Evolutionary conservation across 1,140 invertebrate genomes (phyloP).

Genomic region (Calephelis nemesis): DNA sequence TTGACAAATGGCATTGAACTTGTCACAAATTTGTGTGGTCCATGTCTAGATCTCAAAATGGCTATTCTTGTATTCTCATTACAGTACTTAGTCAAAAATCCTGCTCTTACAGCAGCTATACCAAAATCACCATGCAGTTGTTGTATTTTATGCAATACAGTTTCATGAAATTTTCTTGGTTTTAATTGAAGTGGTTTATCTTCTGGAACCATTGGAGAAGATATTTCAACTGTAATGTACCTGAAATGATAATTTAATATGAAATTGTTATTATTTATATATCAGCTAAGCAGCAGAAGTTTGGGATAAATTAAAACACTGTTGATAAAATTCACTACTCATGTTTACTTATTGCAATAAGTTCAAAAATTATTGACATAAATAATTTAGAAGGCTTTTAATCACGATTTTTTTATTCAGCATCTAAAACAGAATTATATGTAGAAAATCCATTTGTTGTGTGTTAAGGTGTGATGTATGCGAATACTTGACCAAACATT

Average conservation of each 20-base stretch:
- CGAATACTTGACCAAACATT: too few relatives aligned
- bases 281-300: too few relatives aligned
- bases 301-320: too few relatives aligned
- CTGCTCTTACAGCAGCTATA: slow-evolving; percentile 82
- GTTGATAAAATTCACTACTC: too few relatives aligned
- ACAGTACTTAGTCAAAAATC: slow-evolving; percentile 88
- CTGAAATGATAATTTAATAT: slow-evolving; percentile 63
- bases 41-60: slow-evolving; percentile 84
- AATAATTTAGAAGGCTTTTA: too few relatives aligned
- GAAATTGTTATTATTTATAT: too few relatives aligned
- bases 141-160: slow-evolving; percentile 82
- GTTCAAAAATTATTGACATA: too few relatives aligned
- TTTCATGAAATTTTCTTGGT: slow-evolving; percentile 79
- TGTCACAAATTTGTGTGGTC: slow-evolving; percentile 85
- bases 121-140: slow-evolving; percentile 87
- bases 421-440: too few relatives aligned
- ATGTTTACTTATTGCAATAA: too few relatives aligned
- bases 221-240: slow-evolving; percentile 83
- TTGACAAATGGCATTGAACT: slow-evolving; percentile 84
- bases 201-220: slow-evolving; percentile 57
- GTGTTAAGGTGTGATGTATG: too few relatives aligned
- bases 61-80: slow-evolving; percentile 87
- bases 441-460: not conserved
- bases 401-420: too few relatives aligned
- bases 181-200: slow-evolving; percentile 80